Evolutionary conservation across 2,797 vertebrate genomes (phyloP).

Genomic region (Centropyge bicolor): DNA sequence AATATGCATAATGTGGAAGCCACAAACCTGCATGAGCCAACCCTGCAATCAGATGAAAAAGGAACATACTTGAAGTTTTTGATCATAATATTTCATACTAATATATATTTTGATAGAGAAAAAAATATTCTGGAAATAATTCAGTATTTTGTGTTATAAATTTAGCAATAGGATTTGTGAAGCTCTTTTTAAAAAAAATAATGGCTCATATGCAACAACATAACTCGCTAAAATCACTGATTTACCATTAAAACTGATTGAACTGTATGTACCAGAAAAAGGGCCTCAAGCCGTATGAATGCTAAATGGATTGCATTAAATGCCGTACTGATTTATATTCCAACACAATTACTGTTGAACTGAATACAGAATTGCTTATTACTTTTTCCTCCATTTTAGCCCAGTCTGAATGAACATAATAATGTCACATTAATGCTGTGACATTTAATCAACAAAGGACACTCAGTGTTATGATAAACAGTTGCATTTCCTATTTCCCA

Average conservation of each 20-base stretch:
- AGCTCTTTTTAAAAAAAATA: constrained; percentile 23
- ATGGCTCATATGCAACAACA: neutral
- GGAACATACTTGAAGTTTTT: constrained; percentile 23
- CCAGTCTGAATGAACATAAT: constrained; percentile 78
- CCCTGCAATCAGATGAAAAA: constrained; percentile 42
- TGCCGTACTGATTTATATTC: constrained; percentile 68
- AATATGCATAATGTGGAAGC: constrained; percentile 57
- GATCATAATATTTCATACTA: constrained; percentile 6
- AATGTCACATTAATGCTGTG: constrained; percentile 81
- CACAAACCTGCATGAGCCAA: constrained; percentile 48
- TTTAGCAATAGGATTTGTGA: neutral
- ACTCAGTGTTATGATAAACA: constrained; percentile 72
- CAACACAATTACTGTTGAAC: constrained; percentile 66
- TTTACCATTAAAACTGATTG: constrained; percentile 55
- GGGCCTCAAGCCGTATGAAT: constrained; percentile 46
- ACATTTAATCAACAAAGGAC: constrained; percentile 85
- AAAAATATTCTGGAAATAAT: neutral
- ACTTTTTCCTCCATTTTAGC: constrained; percentile 52
- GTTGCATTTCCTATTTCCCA: constrained; percentile 66
- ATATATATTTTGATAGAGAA: constrained; percentile 8
- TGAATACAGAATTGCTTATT: constrained; percentile 57
- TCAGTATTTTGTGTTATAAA: neutral
- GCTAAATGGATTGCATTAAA: constrained; percentile 72
- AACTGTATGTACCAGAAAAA: constrained; percentile 23
- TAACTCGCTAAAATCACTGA: constrained; percentile 48